Evolutionary conservation across 2,888 invertebrate species (phyloP).

Genomic region (Isoperla grammatica): DNA sequence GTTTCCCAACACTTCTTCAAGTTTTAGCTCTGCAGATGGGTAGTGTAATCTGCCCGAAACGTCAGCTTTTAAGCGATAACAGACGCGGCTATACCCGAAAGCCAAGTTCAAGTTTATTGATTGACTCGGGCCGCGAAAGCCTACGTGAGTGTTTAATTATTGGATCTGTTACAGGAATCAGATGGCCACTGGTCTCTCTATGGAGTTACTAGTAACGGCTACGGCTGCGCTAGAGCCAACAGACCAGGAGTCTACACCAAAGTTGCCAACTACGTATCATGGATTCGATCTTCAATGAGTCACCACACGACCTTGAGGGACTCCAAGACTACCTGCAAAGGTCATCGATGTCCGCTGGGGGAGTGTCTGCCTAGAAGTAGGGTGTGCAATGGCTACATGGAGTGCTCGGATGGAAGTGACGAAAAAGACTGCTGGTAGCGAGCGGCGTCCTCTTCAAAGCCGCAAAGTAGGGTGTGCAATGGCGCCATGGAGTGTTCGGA

Average conservation of each 20-base stretch:
- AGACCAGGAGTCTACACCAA: slow-evolving; percentile 75
- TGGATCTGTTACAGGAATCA: slow-evolving; percentile 41
- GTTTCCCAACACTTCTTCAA: too few species aligned
- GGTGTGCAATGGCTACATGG: slow-evolving; percentile 70
- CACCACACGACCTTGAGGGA: slow-evolving; percentile 52
- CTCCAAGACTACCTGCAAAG: slow-evolving; percentile 40
- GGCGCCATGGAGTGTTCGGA: slow-evolving; percentile 73
- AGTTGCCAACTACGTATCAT: slow-evolving; percentile 65
- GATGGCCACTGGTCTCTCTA: slow-evolving; percentile 45
- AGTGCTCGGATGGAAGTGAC: slow-evolving; percentile 71
- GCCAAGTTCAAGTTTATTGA: too few species aligned
- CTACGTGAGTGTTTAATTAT: too few species aligned
- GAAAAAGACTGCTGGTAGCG: slow-evolving; percentile 53
- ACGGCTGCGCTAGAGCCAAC: slow-evolving; percentile 72
- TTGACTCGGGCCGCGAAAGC: too few species aligned
- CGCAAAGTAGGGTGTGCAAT: slow-evolving; percentile 64
- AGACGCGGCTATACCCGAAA: too few species aligned
- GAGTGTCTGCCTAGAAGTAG: slow-evolving; percentile 65
- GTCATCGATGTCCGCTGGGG: slow-evolving; percentile 69
- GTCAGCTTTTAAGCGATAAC: too few species aligned
- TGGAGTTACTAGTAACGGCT: slow-evolving; percentile 73
- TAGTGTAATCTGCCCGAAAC: too few species aligned
- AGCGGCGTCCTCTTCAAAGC: too few species aligned
- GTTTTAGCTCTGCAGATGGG: too few species aligned
- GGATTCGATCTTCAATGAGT: slow-evolving; percentile 60